These are phyloP conservation scores for Colius striatus DNA, from an alignment of 2,113 vertebrate genomes.

Conservation along the genomic window DNA sequence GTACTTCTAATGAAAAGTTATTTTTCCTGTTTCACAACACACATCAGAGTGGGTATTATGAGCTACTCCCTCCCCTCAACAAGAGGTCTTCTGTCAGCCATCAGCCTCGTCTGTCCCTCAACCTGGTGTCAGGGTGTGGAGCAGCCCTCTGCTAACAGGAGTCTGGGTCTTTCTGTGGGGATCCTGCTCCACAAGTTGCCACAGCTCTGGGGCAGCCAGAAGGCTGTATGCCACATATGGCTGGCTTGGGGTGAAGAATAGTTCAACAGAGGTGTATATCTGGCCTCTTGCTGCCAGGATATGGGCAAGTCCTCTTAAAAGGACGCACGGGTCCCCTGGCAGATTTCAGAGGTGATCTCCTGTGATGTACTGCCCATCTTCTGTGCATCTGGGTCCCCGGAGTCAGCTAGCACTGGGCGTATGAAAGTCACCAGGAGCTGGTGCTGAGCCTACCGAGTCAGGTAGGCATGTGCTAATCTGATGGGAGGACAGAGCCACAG, in stretches of 20 bases:
- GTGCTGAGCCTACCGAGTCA: background rate
- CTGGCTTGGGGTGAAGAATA: background rate
- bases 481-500: background rate
- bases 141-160: background rate
- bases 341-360: background rate
- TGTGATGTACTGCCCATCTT: background rate
- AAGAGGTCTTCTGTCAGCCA: background rate
- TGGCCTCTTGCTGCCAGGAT: accelerated
- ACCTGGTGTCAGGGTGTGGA: accelerated
- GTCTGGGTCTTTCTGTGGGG: background rate
- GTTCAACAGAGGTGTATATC: background rate
- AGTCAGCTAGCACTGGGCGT: accelerated
- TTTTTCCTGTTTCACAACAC: background rate
- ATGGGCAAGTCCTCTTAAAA: background rate
- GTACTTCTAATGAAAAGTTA: background rate
- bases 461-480: accelerated
- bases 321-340: background rate
- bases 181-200: background rate
- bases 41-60: background rate
- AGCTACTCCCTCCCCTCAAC: background rate
- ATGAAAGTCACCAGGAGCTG: background rate
- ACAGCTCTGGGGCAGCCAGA: background rate
- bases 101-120: background rate
- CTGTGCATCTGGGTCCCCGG: background rate
- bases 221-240: background rate